Evolutionary conservation across 2,797 vertebrate species (phyloP).

Genomic region (Allobates femoralis): DNA sequence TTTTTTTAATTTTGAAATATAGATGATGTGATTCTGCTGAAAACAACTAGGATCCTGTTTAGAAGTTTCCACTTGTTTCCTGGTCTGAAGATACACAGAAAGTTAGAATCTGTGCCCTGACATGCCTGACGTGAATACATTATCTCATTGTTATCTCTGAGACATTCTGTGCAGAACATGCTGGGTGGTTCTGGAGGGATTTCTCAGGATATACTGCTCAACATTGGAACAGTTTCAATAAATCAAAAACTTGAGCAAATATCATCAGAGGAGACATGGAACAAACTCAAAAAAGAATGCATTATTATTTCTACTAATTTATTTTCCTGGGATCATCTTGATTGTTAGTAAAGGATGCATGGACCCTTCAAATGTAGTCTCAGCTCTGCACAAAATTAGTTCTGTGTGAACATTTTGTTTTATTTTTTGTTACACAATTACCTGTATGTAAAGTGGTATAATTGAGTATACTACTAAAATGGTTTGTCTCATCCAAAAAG

Average conservation of each 20-base stretch:
- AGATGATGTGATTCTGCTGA: background rate
- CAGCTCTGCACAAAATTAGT: too few species aligned
- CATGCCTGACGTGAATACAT: background rate
- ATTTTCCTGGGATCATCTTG: background rate
- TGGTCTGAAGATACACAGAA: background rate
- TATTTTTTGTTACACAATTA: too few species aligned
- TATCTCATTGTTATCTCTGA: constrained; percentile 4
- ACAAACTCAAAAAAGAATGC: background rate
- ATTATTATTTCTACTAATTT: background rate
- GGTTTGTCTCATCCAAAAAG: too few species aligned
- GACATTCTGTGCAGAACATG: background rate
- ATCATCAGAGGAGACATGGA: background rate
- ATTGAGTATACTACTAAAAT: too few species aligned
- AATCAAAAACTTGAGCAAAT: background rate
- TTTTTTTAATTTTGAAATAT: background rate
- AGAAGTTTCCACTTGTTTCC: background rate
- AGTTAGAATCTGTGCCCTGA: background rate
- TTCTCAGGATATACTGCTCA: background rate
- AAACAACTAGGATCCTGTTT: background rate
- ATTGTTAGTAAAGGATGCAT: too few species aligned
- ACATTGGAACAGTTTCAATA: background rate
- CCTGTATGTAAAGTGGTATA: too few species aligned
- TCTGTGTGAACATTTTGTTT: too few species aligned
- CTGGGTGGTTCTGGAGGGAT: background rate
- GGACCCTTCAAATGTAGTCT: too few species aligned